These are phyloP conservation scores for Opisthograptis luteolata DNA, from an alignment of 2,888 invertebrate species.

Conservation along the genomic window DNA sequence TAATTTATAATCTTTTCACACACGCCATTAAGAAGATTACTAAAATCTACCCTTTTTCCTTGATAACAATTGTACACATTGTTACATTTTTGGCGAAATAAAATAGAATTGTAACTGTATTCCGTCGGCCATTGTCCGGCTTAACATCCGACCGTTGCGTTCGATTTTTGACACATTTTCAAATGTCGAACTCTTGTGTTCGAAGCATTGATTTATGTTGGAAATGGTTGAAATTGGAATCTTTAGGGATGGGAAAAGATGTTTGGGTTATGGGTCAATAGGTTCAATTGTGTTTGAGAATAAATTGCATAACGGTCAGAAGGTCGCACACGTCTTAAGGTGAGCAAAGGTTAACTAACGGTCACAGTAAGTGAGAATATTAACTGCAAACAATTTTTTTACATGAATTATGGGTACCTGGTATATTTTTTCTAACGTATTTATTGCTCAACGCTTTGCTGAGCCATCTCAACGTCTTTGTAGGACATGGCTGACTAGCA, in stretches of 20 bases:
- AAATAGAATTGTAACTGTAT: slow-evolving; percentile 75
- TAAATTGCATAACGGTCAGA: slow-evolving; percentile 72
- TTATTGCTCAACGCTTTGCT: too few species aligned
- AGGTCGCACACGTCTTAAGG: slow-evolving; percentile 71
- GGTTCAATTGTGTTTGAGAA: slow-evolving; percentile 62
- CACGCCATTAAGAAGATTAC: slow-evolving; percentile 84
- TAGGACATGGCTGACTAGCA: too few species aligned
- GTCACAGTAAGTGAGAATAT: slow-evolving; percentile 36
- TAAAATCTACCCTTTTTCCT: slow-evolving; percentile 81
- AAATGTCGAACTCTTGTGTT: slow-evolving; percentile 67
- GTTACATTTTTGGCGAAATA: slow-evolving; percentile 74
- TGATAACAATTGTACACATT: slow-evolving; percentile 81
- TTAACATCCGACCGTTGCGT: slow-evolving; percentile 59
- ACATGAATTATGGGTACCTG: too few species aligned
- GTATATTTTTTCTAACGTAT: slow-evolving; percentile 2
- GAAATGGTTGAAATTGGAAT: slow-evolving; percentile 60
- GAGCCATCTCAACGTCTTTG: too few species aligned
- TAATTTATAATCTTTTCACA: slow-evolving; percentile 85
- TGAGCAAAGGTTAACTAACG: slow-evolving; percentile 74
- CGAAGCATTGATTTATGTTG: slow-evolving; percentile 78
- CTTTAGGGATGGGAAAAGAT: slow-evolving; percentile 63
- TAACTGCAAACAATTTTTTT: neutral
- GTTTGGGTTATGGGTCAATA: slow-evolving; percentile 76
- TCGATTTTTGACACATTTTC: slow-evolving; percentile 76
- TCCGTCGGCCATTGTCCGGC: slow-evolving; percentile 60